A percentile compares a stretch with the other conserved stretches of the same genome.
These are phyloP conservation scores for Pachycephus smyrnensis DNA, from an alignment of 2,888 invertebrate genomes.

Conservation along the genomic window DNA sequence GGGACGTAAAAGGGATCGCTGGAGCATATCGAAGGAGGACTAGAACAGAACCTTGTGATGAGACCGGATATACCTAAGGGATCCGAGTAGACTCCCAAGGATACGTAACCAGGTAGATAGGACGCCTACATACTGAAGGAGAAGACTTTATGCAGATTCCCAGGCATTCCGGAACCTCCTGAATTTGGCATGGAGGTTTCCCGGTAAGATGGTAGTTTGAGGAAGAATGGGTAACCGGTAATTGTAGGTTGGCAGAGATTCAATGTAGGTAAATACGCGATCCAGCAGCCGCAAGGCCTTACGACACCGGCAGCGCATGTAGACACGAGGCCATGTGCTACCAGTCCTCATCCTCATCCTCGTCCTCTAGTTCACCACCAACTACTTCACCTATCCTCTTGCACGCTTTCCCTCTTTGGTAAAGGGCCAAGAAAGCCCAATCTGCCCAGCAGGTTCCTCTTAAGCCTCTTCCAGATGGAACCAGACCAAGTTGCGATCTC, in stretches of 20 bases:
- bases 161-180: conserved; percentile 46
- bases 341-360: conserved; percentile 37
- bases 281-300: conserved; percentile 48
- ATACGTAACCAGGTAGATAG: background rate
- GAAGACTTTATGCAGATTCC: conserved; percentile 48
- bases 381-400: conserved; percentile 27
- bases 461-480: conserved; percentile 59
- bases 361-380: conserved; percentile 29
- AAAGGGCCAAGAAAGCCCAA: conserved; percentile 63
- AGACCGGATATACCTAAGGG: background rate
- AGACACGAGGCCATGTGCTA: conserved; percentile 53
- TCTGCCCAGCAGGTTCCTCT: conserved; percentile 55
- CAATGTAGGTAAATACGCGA: conserved; percentile 66
- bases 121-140: background rate
- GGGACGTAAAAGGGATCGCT: background rate
- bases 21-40: background rate
- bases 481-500: conserved; percentile 21
- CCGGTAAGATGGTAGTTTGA: conserved; percentile 28
- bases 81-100: background rate
- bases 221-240: conserved; percentile 65
- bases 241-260: conserved; percentile 67
- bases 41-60: background rate
- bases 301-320: conserved; percentile 51
- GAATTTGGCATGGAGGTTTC: conserved; percentile 54
- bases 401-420: conserved; percentile 54